Base-by-base conservation (phyloP, 1,140 invertebrate species). In the Amyelois transitella region DNA sequence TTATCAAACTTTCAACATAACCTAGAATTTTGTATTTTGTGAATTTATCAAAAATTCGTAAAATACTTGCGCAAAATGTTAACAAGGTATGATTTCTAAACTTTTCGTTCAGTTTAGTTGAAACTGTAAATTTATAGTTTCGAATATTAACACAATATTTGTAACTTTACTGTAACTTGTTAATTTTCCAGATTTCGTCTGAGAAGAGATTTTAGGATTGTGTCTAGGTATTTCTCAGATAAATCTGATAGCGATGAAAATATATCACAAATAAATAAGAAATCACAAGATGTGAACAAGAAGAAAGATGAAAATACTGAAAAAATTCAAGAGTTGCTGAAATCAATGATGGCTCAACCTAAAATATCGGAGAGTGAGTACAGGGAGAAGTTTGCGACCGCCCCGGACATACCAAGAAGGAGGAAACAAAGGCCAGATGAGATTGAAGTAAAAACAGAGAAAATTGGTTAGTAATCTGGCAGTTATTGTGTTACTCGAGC, bases 281-380 rank as follows among this genome's bases (percentile, higher is more conserved):
- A 69, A 56, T 47, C 58, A 1, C 12, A 51, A 38, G 60, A 69
- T 55, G 38, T 55, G 20, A 51, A 67, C 47, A 65, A 69, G 5
- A 72, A 79, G 54, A 44, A 25, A 3, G 44, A 61, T 28, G 72
- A 78, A 10, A 70, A 62, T 21, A 86, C 77, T n/a, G 80, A 85
- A 52, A 88, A 82, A 66, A 86, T 88, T 45, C 85, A 89, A 62
- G 60, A 67, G 51, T 72, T 89, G 3, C 50, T 89, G 10, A 84
- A 87, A 65, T 73, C 72, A 51, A 89, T 89, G 88, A 68, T 88
- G 58, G 63, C 77, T 43, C 70, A 80, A 48, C 86, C 81, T 1
- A 75, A 78, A 59, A 79, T 86, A 60, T 72, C 66, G 14, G 79
- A 82, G 24, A 64, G 51, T 51, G 77, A 81, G 60, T 83, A 86